Base-by-base conservation (phyloP, 1,140 invertebrate species). In the Eulimnadia texana region DNA sequence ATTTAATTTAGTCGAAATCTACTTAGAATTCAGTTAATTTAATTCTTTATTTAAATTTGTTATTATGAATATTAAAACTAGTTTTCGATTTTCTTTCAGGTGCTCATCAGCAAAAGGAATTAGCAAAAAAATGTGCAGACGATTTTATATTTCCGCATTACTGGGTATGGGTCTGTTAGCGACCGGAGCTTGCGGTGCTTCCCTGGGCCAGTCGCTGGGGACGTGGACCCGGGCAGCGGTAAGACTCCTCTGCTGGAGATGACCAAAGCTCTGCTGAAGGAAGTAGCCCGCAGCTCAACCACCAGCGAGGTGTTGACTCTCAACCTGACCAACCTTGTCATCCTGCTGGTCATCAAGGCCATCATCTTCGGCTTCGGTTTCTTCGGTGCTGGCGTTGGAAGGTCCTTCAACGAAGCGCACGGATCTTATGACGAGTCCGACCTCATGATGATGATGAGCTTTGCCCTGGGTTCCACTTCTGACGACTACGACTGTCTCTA, bases 311-410 rank as follows among this genome's bases (percentile, higher is more conserved):
- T 91, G 0, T 76, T 90, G 6, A 90, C 87, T 65, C 70, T 90
- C 22, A 90, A 90, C 72, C 70, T 90, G 24, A 88, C 86, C 0
- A 90, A 90, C 70, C 72, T 90, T 61, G 72, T 90, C 28, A 80
- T 90, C 53, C 75, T 90, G 20, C 74, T 90, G 27, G 77, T 91
- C 3, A 75, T 92, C 27, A 90, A 90, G 74, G 84, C 85, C 0
- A 73, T 90, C 0, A 83, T 90, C 28, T 81, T 88, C 56, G 85
- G 86, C 2, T 85, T 86, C 27, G 85, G 85, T 0, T 58, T 73
- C 24, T 70, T 73, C 63, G 64, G 61, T 22, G 50, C 50, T 22
- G 54, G 62, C 6, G 59, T 24, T 16, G 47, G 62, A 24, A 24
- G 62, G 24, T 54, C 60, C 13, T 54, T 51, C 10, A 25, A 49